Evolutionary conservation across 2,888 invertebrate genomes (phyloP).

Genomic region (Desoria tigrina): DNA sequence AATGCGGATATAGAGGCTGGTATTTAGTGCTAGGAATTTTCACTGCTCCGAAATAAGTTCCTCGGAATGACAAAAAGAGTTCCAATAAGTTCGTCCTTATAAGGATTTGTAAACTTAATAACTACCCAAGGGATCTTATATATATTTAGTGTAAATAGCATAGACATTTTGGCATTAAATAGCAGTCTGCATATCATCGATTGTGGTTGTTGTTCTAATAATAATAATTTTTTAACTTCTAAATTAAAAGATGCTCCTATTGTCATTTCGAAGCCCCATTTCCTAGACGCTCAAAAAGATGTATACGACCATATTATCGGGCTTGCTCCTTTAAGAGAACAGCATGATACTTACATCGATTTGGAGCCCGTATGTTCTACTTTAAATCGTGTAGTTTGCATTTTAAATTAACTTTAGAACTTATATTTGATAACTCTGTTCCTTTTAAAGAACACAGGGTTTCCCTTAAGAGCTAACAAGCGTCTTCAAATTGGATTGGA

Average conservation of each 20-base stretch:
- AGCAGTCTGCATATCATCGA: no score
- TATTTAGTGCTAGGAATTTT: no score
- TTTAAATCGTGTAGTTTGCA: background rate
- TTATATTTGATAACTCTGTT: no score
- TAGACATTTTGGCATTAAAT: no score
- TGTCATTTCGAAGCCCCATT: constrained; percentile 57
- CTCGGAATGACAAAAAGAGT: no score
- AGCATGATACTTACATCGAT: constrained; percentile 56
- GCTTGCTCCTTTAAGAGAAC: constrained; percentile 42
- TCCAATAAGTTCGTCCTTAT: no score
- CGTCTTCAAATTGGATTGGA: constrained; percentile 50
- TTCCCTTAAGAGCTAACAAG: constrained; percentile 43
- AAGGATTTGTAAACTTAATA: no score
- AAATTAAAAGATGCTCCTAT: constrained; percentile 56
- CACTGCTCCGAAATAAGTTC: no score
- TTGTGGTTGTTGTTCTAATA: no score
- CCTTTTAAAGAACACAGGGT: constrained; percentile 42
- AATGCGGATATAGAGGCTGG: background rate
- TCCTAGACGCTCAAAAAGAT: constrained; percentile 34
- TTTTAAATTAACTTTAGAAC: constrained; percentile 7
- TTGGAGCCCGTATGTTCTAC: constrained; percentile 55
- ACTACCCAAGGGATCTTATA: no score
- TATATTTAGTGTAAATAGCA: no score
- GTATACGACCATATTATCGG: constrained; percentile 44
- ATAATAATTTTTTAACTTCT: no score